phyloP scores from a whole-genome alignment of 2,888 invertebrate species.

The Drosophila greeni region DNA sequence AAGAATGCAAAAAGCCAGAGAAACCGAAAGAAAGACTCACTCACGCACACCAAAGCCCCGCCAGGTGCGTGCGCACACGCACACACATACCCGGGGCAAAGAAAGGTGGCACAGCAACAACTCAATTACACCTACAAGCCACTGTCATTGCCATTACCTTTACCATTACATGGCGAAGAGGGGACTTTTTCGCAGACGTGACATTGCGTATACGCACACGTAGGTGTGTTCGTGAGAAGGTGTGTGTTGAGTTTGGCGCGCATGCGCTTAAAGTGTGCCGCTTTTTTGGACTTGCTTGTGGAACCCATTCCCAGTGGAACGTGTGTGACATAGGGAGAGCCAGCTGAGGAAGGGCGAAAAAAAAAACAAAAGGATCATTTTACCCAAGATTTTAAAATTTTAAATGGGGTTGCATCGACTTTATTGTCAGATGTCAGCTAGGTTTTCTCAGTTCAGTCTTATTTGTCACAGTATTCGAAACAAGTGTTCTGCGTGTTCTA shows the following conservation, averaged over 20 bases:
- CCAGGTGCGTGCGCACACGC: conserved; percentile 1
- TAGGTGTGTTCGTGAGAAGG: conserved; percentile 2
- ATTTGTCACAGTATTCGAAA: background rate
- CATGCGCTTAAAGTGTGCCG: conserved; percentile 46
- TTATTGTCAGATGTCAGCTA: background rate
- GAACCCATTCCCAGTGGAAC: conserved; percentile 31
- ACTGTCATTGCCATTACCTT: conserved; percentile 38
- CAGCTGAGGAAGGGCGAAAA: background rate
- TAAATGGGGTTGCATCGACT: background rate
- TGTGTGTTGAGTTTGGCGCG: conserved; percentile 34
- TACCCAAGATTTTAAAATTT: background rate
- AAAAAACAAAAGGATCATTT: too few relatives aligned
- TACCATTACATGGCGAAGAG: background rate
- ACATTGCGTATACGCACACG: conserved; percentile 36
- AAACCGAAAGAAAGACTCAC: conserved; percentile 42
- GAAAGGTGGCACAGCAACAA: conserved; percentile 30
- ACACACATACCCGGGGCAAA: conserved; percentile 5
- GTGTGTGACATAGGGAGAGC: background rate
- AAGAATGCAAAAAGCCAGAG: conserved; percentile 79
- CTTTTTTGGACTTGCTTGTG: conserved; percentile 46
- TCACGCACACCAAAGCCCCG: conserved; percentile 22
- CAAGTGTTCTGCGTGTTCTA: background rate
- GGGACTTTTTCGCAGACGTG: conserved; percentile 52
- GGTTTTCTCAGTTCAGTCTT: too few relatives aligned
- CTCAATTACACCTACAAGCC: conserved; percentile 42